Base-by-base conservation (phyloP, 2,888 invertebrate genomes). In the Orthosia cruda region DNA sequence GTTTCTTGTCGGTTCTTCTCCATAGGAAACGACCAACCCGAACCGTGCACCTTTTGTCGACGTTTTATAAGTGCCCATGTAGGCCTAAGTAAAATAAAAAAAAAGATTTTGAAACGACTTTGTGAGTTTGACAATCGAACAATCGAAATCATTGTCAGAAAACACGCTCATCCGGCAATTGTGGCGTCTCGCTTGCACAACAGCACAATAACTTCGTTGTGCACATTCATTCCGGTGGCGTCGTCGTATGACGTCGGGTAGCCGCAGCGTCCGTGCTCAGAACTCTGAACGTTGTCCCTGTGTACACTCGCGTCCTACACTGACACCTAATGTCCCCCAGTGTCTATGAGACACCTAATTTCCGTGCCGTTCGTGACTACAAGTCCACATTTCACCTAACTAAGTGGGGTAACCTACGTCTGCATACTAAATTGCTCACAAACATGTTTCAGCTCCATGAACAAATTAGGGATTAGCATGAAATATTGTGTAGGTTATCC, bases 341-440 rank as follows among this genome's bases (percentile, higher is more conserved):
- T 54, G 57, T 74, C 69, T 66, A 74, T 61, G 83, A 81, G 84
- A 86, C 87, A 87, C 80, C 87, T 90, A 88, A 91, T 91, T 91
- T 91, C 88, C 89, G 84, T 73, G 70, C 59, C 62, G 77, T 67
- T 75, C 83, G 83, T 84, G 84, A 75, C 74, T 71, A 50, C 78
- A 77, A 68, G 72, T 79, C 47, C 15, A 47, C 55, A 65, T 69
- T 69, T 61, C 55, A 45, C 57, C 13, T 40, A 55, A 58, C 72
- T 45, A 15, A 45, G 20, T 15, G 15, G 16, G 26, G 26, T 40
- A 20, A 40, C 20, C 61, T 58, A 47, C 55, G 58, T 65, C 55
- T 63, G 64, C 57, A 74, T 66, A 84, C 55, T 81, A 58, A 77
- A 79, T 67, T 64, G 54, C 63, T 70, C 54, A 71, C 64, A 58